Evolutionary conservation across 1,140 invertebrate species (phyloP).

Genomic region (Hirudo medicinalis): DNA sequence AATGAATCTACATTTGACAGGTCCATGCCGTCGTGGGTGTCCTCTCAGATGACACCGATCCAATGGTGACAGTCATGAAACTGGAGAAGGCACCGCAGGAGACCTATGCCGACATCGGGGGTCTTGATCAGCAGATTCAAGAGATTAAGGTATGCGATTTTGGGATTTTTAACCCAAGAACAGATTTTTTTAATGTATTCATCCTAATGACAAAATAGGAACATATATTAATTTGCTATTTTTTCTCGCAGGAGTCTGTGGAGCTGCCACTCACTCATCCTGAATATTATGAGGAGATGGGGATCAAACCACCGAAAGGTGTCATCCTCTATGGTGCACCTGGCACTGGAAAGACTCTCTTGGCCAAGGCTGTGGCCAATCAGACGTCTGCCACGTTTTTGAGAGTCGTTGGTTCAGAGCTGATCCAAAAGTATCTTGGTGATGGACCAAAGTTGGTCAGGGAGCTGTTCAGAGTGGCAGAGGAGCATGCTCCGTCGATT

Average conservation of each 20-base stretch:
- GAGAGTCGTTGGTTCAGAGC: conserved; percentile 16
- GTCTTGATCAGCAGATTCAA: conserved; percentile 97
- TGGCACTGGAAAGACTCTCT: conserved; percentile 78
- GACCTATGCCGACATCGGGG: conserved; percentile 99
- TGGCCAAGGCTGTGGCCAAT: conserved; percentile 98
- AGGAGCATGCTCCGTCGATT: conserved; percentile 98
- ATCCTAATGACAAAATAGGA: too few relatives aligned
- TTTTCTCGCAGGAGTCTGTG: conserved; percentile 64
- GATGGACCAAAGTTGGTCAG: conserved; percentile 97
- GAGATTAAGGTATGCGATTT: conserved; percentile 69
- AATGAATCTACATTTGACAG: conserved; percentile 28
- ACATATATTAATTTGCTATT: too few relatives aligned
- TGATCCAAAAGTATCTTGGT: conserved; percentile 48
- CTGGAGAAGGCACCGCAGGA: conserved; percentile 98
- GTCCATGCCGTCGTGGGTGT: conserved; percentile 96
- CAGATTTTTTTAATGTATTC: not conserved
- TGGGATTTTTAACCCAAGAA: too few relatives aligned
- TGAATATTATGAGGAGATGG: conserved; percentile 99
- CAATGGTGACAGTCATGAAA: conserved; percentile 99
- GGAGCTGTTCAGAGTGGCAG: conserved; percentile 92
- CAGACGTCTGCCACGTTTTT: conserved; percentile 98
- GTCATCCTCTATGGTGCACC: conserved; percentile 97
- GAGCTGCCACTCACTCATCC: conserved; percentile 96
- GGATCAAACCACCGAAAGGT: conserved; percentile 97
- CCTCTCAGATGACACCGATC: conserved; percentile 96